phyloP scores from a whole-genome alignment of 2,113 vertebrate species.

The Climacteris rufus region DNA sequence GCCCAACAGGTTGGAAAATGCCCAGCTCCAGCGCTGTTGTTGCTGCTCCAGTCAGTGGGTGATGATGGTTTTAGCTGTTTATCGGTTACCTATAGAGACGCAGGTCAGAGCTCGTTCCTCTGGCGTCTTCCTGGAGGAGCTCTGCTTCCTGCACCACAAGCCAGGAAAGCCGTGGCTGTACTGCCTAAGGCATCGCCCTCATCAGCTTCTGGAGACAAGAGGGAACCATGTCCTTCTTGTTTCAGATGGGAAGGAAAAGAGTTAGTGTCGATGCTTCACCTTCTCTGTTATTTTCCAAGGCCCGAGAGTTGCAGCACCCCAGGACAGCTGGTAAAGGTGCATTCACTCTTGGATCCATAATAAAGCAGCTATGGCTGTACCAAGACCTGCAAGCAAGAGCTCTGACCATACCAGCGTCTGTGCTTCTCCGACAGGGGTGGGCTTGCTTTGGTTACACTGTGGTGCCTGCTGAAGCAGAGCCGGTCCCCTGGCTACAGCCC shows the following conservation, averaged over 20 bases:
- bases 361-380: not conserved
- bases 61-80: not conserved
- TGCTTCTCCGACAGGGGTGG: not conserved
- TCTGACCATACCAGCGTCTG: not conserved
- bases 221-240: not conserved
- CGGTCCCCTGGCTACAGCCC: not conserved
- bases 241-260: not conserved
- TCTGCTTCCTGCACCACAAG: slow-evolving; percentile 18
- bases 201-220: not conserved
- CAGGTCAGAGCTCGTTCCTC: slow-evolving; percentile 21
- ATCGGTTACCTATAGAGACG: not conserved
- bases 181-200: not conserved
- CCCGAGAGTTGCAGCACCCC: not conserved
- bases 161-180: not conserved
- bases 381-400: not conserved
- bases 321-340: not conserved
- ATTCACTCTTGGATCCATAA: not conserved
- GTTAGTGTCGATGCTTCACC: not conserved
- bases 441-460: not conserved
- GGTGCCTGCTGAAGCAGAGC: not conserved
- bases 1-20: not conserved
- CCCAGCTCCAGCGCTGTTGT: not conserved
- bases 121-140: not conserved
- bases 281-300: not conserved
- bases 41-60: not conserved